Evolutionary conservation across 2,888 invertebrate species (phyloP), one percentile per base, ranked within the genome.

Genomic region (Cosmia trapezina): DNA sequence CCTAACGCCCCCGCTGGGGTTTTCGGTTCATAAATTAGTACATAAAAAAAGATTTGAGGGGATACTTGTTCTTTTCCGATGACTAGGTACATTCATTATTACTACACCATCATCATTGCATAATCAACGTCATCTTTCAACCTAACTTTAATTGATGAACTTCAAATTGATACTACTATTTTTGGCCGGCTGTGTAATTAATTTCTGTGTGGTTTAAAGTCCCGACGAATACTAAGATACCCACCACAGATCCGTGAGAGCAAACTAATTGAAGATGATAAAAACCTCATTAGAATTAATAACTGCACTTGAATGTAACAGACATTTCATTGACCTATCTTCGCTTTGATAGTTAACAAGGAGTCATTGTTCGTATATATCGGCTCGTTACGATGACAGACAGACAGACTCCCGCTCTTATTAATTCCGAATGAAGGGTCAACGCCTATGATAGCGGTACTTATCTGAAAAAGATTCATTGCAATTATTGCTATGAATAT

Each of bases 271-370:
- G 65, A 66, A 56, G 14, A 51, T 56, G 45, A 82, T 82, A 57
- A 77, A 76, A 79, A 69, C 41, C 33, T 65, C 70, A 73, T 76
- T 70, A 37, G 56, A 80, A 76, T 73, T 71, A 81, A 77, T 77
- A 73, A 80, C 80, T 73, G 69, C 73, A 70, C 73, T 77, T 80
- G 73, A 80, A 70, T 59, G 57, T 61, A 59, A 83, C 79, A 49
- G 70, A 70, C 80, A 64, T 74, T 79, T 68, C 67, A 74, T 80
- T 82, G 83, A 83, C 64, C 80, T 64, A 80, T 76, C 81, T 60
- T 41, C 33, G n/a, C 43, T 70, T 70, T 62, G 72, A 68, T 76
- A 76, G 66, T 80, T 77, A 59, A 71, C 62, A 70, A 56, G 57
- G 22, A 73, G 62, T 73, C 67, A 80, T 80, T 80, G 81, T 80